Percentiles rank a stretch among this genome's conserved stretches.
phyloP scores from a whole-genome alignment of 1,140 invertebrate genomes.

The Musca vetustissima region DNA sequence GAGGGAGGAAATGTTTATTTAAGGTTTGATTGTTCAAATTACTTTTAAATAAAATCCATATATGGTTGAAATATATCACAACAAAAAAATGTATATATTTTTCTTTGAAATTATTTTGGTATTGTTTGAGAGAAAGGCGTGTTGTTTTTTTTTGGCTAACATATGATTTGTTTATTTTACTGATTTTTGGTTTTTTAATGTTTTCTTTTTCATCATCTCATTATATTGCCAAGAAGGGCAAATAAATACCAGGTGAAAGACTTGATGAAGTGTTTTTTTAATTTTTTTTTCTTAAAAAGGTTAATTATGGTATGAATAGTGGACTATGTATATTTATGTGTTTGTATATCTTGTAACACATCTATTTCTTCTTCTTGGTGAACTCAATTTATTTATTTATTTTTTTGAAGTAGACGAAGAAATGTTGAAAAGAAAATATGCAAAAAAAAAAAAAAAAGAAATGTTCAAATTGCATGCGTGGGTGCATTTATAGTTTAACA shows the following conservation, averaged over 20 bases:
- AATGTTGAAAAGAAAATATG: neutral
- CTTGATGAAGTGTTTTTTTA: neutral
- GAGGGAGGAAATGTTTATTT: no score
- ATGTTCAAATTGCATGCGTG: slow-evolving; percentile 19
- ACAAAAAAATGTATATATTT: neutral
- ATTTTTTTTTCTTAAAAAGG: no score
- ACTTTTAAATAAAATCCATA: no score
- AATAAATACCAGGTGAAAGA: slow-evolving; percentile 9
- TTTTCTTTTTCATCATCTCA: neutral
- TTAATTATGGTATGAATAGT: no score
- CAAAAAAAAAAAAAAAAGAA: neutral
- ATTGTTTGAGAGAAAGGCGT: slow-evolving; percentile 13
- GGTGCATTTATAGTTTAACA: slow-evolving; percentile 23
- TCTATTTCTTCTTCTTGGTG: no score
- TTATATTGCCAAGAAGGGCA: neutral
- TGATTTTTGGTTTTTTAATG: neutral
- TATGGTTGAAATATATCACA: neutral
- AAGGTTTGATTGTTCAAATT: no score
- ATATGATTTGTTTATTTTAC: neutral
- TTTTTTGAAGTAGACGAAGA: no score
- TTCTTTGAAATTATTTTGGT: neutral
- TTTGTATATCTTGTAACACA: no score
- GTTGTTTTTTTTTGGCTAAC: no score
- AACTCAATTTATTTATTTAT: no score
- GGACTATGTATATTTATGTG: no score